A percentile compares a stretch with the other conserved stretches of the same genome.
Evolutionary conservation across 1,140 invertebrate genomes (phyloP).

Genomic region (Drosophila elegans): DNA sequence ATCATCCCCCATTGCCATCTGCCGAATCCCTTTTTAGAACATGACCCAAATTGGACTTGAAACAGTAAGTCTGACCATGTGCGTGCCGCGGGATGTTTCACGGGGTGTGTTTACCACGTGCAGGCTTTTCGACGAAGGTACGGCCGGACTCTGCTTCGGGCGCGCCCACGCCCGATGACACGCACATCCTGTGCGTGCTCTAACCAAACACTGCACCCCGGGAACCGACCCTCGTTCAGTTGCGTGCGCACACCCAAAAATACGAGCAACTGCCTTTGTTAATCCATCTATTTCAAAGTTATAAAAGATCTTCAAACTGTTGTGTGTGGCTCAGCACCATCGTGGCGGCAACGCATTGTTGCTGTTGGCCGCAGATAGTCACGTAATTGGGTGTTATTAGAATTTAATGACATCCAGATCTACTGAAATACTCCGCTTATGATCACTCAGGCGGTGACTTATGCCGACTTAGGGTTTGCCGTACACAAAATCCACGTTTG

Average conservation of each 20-base stretch:
- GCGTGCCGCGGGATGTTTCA: not conserved
- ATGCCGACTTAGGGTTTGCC: no score
- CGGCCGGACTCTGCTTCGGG: not conserved
- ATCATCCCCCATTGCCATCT: constrained; percentile 1
- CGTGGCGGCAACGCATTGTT: not conserved
- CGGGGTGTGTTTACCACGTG: constrained; percentile 37
- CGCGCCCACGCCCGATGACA: constrained; percentile 30
- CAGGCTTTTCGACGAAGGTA: constrained; percentile 12
- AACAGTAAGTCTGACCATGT: constrained; percentile 12
- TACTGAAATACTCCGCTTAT: not conserved
- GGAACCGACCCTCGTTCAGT: not conserved
- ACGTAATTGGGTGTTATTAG: constrained; percentile 1
- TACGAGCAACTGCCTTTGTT: not conserved
- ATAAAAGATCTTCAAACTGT: constrained; percentile 3
- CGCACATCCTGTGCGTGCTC: constrained; percentile 30
- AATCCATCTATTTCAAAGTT: constrained; percentile 3
- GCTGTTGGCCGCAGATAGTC: constrained; percentile 14
- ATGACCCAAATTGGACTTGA: constrained; percentile 20
- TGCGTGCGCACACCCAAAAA: constrained; percentile 15
- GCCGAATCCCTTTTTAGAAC: constrained; percentile 3
- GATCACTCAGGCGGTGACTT: not conserved
- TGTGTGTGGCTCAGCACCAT: constrained; percentile 1
- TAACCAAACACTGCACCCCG: constrained; percentile 14
- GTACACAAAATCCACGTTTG: constrained; percentile 1
- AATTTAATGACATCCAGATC: not conserved